Base-by-base conservation (phyloP, 2,113 vertebrate species). In the Hippolais icterina region DNA sequence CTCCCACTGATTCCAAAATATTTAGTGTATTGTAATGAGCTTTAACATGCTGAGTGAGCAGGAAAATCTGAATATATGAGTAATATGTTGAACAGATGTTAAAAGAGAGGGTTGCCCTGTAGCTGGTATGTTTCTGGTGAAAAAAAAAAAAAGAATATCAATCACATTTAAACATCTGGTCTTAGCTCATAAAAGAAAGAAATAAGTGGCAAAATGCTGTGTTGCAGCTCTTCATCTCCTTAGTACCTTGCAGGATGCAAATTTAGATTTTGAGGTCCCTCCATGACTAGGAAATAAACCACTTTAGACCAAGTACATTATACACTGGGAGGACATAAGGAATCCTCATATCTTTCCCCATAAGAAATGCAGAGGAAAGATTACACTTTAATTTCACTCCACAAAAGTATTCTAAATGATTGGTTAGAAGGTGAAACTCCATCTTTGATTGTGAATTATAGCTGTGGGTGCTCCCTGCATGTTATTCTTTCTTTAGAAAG, bases 1-100 rank as follows among this genome's bases (percentile, higher is more conserved):
- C 21, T 16, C 6, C n/a, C 2, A 2, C n/a, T 88, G 25, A 50
- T 29, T 88, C 12, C 35, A 88, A 52, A 75, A 69, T 57, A 61
- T 88, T 92, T 83, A 77, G 9, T 70, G 50, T 44, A 66, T 35
- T 74, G 4, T 80, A 85, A 94, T 78, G 50, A 90, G 59, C 20
- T 88, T 50, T 80, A 96, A 85, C 39, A 76, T 93, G 85, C 75
- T 85, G 76, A 95, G 28, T 83, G 85, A 87, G n/a, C 66, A 93
- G 66, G 49, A 91, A 93, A 93, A 90, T 70, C 46, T 83, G 85
- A 88, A 70, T 86, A 59, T 69, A 85, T 85, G 70, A 91, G 24
- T 75, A 87, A 85, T 69, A 84, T 35, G 63, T 33, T 63, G 63
- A 93, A 80, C 79, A 96, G 90, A 93, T 88, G 91, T 61, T 86